A percentile compares a stretch with the other conserved stretches of the same genome.
Evolutionary conservation across 2,113 vertebrate species (phyloP).

Genomic region (Callipepla squamata): DNA sequence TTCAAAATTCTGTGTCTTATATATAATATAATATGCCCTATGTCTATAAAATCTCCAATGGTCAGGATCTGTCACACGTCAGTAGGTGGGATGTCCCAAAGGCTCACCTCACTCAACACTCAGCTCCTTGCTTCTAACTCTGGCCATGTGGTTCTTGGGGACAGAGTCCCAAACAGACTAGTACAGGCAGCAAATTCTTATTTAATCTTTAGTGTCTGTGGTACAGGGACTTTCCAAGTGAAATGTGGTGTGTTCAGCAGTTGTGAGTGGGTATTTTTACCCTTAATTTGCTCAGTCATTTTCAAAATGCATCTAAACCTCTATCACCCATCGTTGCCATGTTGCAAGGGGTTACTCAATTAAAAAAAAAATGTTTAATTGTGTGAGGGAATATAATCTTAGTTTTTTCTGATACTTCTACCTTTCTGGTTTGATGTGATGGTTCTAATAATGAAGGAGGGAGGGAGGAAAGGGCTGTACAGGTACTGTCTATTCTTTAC

Average conservation of each 20-base stretch:
- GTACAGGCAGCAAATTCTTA: not conserved
- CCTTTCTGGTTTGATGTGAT: not conserved
- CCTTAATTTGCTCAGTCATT: not conserved
- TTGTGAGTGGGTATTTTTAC: not conserved
- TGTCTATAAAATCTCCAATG: too few relatives aligned
- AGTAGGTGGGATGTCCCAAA: not conserved
- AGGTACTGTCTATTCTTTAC: not conserved
- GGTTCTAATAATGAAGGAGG: not conserved
- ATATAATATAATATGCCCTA: too few relatives aligned
- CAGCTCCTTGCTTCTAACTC: not conserved
- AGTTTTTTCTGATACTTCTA: not conserved
- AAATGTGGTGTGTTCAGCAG: not conserved
- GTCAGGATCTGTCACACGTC: not conserved
- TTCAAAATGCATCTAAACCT: not conserved
- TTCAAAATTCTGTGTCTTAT: not conserved
- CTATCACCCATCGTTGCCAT: not conserved
- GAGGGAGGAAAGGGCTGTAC: not conserved
- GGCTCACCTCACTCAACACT: not conserved
- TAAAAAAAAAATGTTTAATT: not conserved
- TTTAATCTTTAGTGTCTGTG: not conserved
- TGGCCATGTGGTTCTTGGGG: accelerated
- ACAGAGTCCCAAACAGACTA: not conserved
- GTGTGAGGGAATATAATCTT: not conserved
- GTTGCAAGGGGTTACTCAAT: not conserved
- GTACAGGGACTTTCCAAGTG: not conserved